A percentile compares a stretch with the other conserved stretches of the same genome.
These are phyloP conservation scores for Pocota personata DNA, from an alignment of 2,888 invertebrate genomes.

Conservation along the genomic window DNA sequence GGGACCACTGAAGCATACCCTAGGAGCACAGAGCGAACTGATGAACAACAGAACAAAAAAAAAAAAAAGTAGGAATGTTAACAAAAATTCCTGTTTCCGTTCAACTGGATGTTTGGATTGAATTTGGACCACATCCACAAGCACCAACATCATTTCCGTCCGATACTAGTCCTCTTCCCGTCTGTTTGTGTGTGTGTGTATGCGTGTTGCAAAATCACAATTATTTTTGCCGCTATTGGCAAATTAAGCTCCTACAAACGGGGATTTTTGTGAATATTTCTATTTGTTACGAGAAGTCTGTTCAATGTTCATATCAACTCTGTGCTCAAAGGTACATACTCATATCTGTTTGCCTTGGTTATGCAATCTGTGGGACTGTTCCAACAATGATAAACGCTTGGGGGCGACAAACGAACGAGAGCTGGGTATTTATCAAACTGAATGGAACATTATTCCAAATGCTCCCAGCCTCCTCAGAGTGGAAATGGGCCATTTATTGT, in stretches of 20 bases:
- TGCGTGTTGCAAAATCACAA: constrained; percentile 44
- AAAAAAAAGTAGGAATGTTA: constrained; percentile 39
- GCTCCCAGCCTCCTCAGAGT: not conserved
- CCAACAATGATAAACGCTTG: constrained; percentile 4
- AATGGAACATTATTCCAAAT: not conserved
- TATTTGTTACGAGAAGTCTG: constrained; percentile 2
- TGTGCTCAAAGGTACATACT: not conserved
- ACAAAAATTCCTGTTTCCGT: constrained; percentile 63
- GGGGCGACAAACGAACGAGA: not conserved
- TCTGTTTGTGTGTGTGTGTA: not conserved
- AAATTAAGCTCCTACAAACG: constrained; percentile 50
- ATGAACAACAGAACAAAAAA: not conserved
- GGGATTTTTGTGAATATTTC: constrained; percentile 21
- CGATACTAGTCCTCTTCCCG: constrained; percentile 9
- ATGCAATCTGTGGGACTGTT: not conserved
- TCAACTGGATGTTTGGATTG: constrained; percentile 67
- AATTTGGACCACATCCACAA: constrained; percentile 64
- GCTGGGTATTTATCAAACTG: not conserved
- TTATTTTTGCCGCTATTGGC: constrained; percentile 66
- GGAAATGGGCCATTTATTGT: not conserved
- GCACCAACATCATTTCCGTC: constrained; percentile 43
- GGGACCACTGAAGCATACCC: constrained; percentile 59
- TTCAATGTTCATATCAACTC: constrained; percentile 15
- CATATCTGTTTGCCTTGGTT: constrained; percentile 20
- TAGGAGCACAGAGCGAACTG: constrained; percentile 15